Evolutionary conservation across 2,113 vertebrate species (phyloP).

Genomic region (Zosterops hypoxanthus): DNA sequence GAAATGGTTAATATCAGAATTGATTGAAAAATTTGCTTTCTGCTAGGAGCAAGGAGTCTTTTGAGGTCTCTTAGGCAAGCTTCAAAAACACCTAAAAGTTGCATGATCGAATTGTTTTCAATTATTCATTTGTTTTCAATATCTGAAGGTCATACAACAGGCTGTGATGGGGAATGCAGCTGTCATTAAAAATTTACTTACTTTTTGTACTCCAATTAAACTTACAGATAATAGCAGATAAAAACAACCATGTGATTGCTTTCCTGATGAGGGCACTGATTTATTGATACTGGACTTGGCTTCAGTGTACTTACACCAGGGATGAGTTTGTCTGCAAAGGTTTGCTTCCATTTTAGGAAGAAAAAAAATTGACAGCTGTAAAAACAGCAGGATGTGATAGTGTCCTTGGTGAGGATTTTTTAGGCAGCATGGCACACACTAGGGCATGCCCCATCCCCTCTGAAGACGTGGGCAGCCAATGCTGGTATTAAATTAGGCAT

Average conservation of each 20-base stretch:
- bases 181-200: slow-evolving; percentile 76
- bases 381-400: slow-evolving; percentile 9
- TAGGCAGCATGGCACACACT: neutral
- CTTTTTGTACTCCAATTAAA: slow-evolving; percentile 75
- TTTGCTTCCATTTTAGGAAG: slow-evolving; percentile 56
- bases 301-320: slow-evolving; percentile 19
- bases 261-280: slow-evolving; percentile 46
- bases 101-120: slow-evolving; percentile 61
- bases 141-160: slow-evolving; percentile 70
- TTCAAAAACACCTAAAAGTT: slow-evolving; percentile 63
- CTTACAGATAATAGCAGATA: slow-evolving; percentile 67
- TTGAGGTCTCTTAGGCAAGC: slow-evolving; percentile 31
- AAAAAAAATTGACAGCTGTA: slow-evolving; percentile 40
- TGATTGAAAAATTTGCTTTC: slow-evolving; percentile 13
- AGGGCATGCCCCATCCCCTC: neutral
- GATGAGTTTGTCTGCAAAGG: slow-evolving; percentile 22
- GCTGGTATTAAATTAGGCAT: neutral
- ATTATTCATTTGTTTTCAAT: slow-evolving; percentile 78
- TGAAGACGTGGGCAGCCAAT: neutral
- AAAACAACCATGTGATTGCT: slow-evolving; percentile 45
- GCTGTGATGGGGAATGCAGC: slow-evolving; percentile 51
- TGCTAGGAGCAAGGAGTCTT: neutral
- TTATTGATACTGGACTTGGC: slow-evolving; percentile 55
- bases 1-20: neutral
- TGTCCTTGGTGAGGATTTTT: slow-evolving; percentile 2